Evolutionary conservation across 1,140 invertebrate species (phyloP), one percentile per base, ranked within the genome.

Genomic region (Drosophila murphyi): DNA sequence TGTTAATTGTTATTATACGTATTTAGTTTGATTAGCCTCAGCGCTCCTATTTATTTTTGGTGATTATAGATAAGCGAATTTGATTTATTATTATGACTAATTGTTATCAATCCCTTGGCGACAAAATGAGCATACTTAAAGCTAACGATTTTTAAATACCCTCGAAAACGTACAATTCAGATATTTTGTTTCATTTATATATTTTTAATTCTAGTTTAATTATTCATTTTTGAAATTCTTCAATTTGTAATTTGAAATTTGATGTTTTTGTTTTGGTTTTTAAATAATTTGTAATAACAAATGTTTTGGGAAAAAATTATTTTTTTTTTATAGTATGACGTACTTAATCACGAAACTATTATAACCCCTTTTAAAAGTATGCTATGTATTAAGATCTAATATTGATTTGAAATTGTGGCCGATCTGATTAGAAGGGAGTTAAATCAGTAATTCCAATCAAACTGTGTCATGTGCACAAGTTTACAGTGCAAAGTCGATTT

Each of bases 401-500:
- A 4, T 34, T 34, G 3, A 57, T 32, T 6, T 31, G 39, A 4
- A 43, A 12, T 57, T 5, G n/a, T 45, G 2, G n/a, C 32, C n/a
- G 3, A 31, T 31, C 51, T 63, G 68, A 71, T 71, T 56, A 63
- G 51, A 55, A 8, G 0, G 43, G 8, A 63, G 41, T 10, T n/a
- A 56, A 64, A 56, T 72, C 69, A 64, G 43, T 57, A 12, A 34
- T 41, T 64, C 20, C 52, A 64, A 72, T 72, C 69, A 72, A 72
- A 56, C 5, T 64, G 20, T 57, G 60, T 51, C 69, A 72, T 50
- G 60, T 50, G 52, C 61, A 64, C 45, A 35, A 29, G 8, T 41
- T 63, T 37, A 37, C 50, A 48, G 79, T 79, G 54, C 80, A 80
- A 83, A 83, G 77, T 68, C 75, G 55, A 54, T 51, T 60, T 31